Base-by-base conservation (phyloP, 30 jellyfish, hydroid and myxozoan species). In the Aurelia coerulea region DNA sequence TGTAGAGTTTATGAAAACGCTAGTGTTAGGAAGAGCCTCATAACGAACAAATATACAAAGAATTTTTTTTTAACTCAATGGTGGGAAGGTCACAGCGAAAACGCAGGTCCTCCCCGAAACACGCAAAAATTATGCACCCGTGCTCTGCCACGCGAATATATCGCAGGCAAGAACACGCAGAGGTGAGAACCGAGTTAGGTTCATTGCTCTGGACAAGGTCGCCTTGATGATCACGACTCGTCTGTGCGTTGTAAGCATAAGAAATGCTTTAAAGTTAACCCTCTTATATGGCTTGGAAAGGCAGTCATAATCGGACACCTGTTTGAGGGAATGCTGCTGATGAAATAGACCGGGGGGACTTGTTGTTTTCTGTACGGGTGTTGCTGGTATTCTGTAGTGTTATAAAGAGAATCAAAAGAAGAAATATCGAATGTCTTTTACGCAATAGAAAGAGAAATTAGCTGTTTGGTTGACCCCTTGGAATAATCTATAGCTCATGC, bases 91-190 rank as follows among this genome's bases (percentile, higher is more conserved):
- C 96, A 75, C 96, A 88, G 96, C 96, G 91, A 58, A 39, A 42
- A 58, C 96, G 96, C 96, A 88, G 96, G 96, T 88, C 96, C 96
- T 88, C 97, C 97, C 97, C 97, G 32, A 31, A 69, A 46, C 97
- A 79, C 88, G 18, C 91, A 90, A 90, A 90, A 90, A 90, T 82
- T 90, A 76, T 74, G 97, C 97, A 80, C 92, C 76, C 91, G 88
- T 59, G 92, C 97, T 90, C 88, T 79, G 88, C 79, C 73, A 56
- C 76, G 18, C 16, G 60, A 19, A 60, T 18, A 79, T 33, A 14
- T 49, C 53, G 51, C 81, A 63, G 59, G 80, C 86, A 72, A 69
- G 85, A 78, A 62, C 96, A 59, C 83, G 80, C 90, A 69, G 85
- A 72, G 66, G 63, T 78, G 62, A 67, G 64, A 32, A 79, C 54